A percentile compares a stretch with the other conserved stretches of the same genome.
Evolutionary conservation across 2,113 vertebrate species (phyloP).

Genomic region (Sander vitreus): DNA sequence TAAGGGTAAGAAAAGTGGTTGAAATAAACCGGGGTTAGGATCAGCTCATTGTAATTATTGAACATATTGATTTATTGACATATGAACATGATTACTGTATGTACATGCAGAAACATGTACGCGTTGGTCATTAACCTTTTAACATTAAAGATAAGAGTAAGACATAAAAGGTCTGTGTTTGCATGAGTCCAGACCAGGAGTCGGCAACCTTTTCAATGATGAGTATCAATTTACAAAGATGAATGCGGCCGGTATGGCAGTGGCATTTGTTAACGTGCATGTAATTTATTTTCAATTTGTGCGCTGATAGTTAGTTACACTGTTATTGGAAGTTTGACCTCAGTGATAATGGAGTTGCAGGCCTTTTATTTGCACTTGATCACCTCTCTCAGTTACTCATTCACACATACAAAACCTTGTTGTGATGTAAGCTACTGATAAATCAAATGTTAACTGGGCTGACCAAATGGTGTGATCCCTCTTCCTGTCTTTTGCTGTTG

Average conservation of each 20-base stretch:
- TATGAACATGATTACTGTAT: not conserved
- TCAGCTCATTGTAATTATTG: not conserved
- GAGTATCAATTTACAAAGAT: not conserved
- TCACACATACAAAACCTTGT: not conserved
- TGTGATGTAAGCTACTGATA: not conserved
- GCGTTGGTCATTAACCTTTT: no score
- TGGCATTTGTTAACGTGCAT: not conserved
- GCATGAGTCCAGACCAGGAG: no score
- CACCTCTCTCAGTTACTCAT: not conserved
- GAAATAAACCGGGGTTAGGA: no score
- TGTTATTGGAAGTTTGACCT: no score
- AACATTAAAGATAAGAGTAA: not conserved
- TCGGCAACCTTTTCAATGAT: not conserved
- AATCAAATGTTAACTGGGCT: not conserved
- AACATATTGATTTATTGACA: not conserved
- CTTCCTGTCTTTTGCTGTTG: not conserved
- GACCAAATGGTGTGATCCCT: not conserved
- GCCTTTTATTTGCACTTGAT: no score
- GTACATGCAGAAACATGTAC: not conserved
- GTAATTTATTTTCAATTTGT: not conserved
- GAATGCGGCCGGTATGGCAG: not conserved
- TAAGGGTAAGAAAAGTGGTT: no score
- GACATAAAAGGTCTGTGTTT: not conserved
- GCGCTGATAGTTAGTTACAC: not conserved
- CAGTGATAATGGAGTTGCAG: no score